Evolutionary conservation across 2,888 invertebrate genomes (phyloP), one percentile per base, ranked within the genome.

Genomic region (Polietes domitor): DNA sequence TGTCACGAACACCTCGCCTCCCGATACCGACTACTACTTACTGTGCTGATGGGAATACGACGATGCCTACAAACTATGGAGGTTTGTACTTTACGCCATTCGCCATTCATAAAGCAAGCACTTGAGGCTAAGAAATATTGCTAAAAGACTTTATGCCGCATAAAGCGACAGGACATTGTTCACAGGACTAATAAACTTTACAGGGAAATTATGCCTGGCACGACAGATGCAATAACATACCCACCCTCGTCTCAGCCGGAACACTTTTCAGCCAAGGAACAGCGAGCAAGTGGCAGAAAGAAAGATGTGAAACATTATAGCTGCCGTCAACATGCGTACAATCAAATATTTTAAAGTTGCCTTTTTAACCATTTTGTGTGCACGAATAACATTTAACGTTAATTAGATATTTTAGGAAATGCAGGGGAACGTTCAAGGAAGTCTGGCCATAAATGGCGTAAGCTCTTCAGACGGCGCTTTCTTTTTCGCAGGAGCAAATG

Each of bases 251-350:
- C n/a, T 15, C 9, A 7, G 15, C 21, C 17, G 10, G 5, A 47
- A 21, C 21, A 43, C 10, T 12, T 37, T 9, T 12, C 10, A 3
- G 10, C 4, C n/a, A 37, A 9, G 47, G 37, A 68, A 68, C 50
- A 55, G 15, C 7, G 75, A 53, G 50, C n/a, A 65, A 53, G 47
- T 58, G 37, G 70, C 61, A n/a, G 28, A 61, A 55, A 17, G 50
- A 65, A 73, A 78, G 50, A 80, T 75, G 80, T 70, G 47, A 74
- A 70, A 75, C 28, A 80, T 75, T 80, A 80, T 28, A 37, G 75
- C 70, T 75, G 12, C 75, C 47, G 32, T 63, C 71, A 80, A 75
- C 75, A 80, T 75, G 63, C 50, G 53, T 71, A 58, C 24, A 74
- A 70, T 74, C 55, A 79, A 55, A 79, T 68, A 68, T 68, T 73